phyloP scores from a whole-genome alignment of 2,113 vertebrate genomes.

The Oriolus oriolus region DNA sequence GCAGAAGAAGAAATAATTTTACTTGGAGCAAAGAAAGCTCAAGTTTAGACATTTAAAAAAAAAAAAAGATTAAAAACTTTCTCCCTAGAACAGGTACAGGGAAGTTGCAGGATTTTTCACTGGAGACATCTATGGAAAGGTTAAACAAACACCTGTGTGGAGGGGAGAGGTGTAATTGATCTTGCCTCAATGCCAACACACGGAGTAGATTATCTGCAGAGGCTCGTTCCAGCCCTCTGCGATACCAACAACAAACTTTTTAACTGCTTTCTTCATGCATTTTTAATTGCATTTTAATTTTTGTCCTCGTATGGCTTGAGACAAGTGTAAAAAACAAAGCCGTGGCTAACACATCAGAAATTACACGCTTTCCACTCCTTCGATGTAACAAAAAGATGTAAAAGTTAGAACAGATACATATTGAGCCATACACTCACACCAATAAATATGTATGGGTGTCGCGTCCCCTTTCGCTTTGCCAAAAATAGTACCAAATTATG shows the following conservation, averaged over 20 bases:
- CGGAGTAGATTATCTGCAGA: not conserved
- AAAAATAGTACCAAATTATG: constrained; percentile 64
- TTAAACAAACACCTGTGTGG: constrained; percentile 42
- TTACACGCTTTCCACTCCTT: not conserved
- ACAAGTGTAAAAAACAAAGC: not conserved
- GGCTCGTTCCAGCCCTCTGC: not conserved
- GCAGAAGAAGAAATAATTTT: constrained; percentile 61
- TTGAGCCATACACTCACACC: not conserved
- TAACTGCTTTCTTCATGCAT: constrained; percentile 8
- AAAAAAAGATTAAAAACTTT: not conserved
- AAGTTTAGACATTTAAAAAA: constrained; percentile 13
- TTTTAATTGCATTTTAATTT: constrained; percentile 54
- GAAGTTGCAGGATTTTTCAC: constrained; percentile 17
- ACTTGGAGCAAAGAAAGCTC: constrained; percentile 41
- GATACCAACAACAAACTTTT: not conserved
- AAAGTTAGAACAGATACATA: not conserved
- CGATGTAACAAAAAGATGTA: not conserved
- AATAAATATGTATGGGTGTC: constrained; percentile 58
- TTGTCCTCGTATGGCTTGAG: not conserved
- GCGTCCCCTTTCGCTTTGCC: constrained; percentile 38
- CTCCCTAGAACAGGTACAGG: not conserved
- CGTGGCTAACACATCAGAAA: constrained; percentile 8
- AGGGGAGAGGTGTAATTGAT: constrained; percentile 30
- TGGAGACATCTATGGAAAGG: not conserved
- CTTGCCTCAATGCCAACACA: not conserved